These are phyloP conservation scores for Reticulitermes lucifugus DNA, from an alignment of 2,888 invertebrate genomes.

Conservation along the genomic window DNA sequence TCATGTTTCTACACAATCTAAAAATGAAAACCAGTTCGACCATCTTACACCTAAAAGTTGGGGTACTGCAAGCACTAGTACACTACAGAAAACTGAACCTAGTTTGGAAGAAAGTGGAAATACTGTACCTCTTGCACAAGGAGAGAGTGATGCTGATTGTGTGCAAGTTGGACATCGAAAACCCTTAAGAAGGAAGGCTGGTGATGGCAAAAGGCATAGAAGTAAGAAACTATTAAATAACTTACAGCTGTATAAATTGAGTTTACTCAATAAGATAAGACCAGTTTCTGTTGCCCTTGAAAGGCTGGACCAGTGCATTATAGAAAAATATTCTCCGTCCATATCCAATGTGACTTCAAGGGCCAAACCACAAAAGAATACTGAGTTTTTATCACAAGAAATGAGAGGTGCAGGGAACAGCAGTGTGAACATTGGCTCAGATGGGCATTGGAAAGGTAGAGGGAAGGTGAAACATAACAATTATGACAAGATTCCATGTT, in stretches of 20 bases:
- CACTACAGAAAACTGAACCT: not conserved
- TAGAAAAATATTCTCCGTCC: not conserved
- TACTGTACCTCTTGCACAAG: no score
- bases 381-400: no score
- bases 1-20: no score
- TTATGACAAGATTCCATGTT: constrained; percentile 16
- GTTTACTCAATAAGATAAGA: not conserved
- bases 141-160: not conserved
- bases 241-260: not conserved
- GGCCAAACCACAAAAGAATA: no score
- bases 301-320: constrained; percentile 3
- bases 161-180: not conserved
- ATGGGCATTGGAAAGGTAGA: not conserved
- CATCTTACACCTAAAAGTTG: no score
- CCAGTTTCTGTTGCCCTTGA: constrained; percentile 1
- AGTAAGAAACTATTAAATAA: not conserved
- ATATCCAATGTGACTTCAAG: no score
- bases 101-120: not conserved
- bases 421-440: no score
- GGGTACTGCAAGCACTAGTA: no score
- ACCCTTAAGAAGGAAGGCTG: not conserved
- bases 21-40: no score
- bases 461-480: no score
- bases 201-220: not conserved
- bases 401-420: no score